These are phyloP conservation scores for Amblyopsis rosae DNA, from an alignment of 2,113 vertebrate species.

Conservation along the genomic window DNA sequence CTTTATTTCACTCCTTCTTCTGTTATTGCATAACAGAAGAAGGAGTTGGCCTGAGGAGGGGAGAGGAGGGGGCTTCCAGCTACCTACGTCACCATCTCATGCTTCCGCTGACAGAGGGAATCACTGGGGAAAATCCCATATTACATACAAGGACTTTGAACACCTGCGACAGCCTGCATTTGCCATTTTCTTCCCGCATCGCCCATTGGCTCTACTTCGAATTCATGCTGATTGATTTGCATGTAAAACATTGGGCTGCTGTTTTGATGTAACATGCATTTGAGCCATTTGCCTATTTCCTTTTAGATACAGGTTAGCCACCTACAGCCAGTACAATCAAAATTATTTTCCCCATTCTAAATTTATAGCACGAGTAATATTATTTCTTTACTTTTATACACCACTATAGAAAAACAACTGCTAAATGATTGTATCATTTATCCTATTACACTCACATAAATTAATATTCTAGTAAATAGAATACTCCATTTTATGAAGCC, in stretches of 20 bases:
- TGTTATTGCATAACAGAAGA: slow-evolving; percentile 66
- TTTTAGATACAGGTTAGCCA: too few species aligned
- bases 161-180: slow-evolving; percentile 17
- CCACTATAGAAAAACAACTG: not conserved
- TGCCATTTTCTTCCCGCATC: not conserved
- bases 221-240: too few species aligned
- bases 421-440: not conserved
- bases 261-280: too few species aligned
- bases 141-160: slow-evolving; percentile 13
- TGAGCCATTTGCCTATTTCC: too few species aligned
- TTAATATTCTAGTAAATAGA: not conserved
- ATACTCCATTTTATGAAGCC: not conserved
- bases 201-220: slow-evolving; percentile 27
- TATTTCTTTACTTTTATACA: not conserved
- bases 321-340: too few species aligned
- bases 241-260: too few species aligned
- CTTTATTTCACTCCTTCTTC: not conserved
- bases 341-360: not conserved
- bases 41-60: slow-evolving; percentile 44
- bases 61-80: slow-evolving; percentile 23
- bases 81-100: slow-evolving; percentile 54
- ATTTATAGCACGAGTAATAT: not conserved
- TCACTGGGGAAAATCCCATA: slow-evolving; percentile 42
- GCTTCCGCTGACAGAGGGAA: slow-evolving; percentile 40
- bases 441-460: not conserved